Base-by-base conservation (phyloP, 2,888 invertebrate species). In the Acanthoscelides obtectus region DNA sequence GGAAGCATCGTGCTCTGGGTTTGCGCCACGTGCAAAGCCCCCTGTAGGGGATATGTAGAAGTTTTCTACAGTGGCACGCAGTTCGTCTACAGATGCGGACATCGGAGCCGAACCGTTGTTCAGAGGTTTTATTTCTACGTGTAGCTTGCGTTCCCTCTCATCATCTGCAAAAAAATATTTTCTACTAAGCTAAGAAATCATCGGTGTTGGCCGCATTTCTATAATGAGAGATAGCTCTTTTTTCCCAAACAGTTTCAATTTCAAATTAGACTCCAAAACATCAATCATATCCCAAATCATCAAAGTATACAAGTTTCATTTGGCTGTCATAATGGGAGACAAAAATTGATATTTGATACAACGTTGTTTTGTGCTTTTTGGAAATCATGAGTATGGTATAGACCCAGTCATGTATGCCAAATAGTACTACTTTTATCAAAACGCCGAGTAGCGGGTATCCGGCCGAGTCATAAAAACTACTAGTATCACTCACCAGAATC, bases 1-100 rank as follows among this genome's bases (percentile, higher is more conserved):
- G 74, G 88, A 86, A 75, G 86, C 84, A 80, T 89, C 89, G 2
- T 88, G 85, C 79, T 93, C 93, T 22, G 90, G 87, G 80, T 90
- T 91, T 0, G 93, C 92, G 63, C 92, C 91, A 77, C 93, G 88
- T 69, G 89, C 88, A 82, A 89, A 82, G 70, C 82, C 89, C 25
- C 93, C 93, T 69, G 93, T 90, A 75, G 95, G 94, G 70, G 94
- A 94, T 70, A 94, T 83, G 45, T 96, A 94, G 75, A 98, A 90
- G 85, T 94, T 96, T 85, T 95, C 97, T 69, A 97, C 94, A 64
- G 97, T 97, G 22, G 95, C 96, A 80, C 96, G 89, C 21, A 98
- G 88, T 84, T 97, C 97, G 86, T 97, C 97, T 17, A 97, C 96
- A 85, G 96, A 97, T n/a, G 96, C 96, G 75, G 96, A 95, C 90